Conservation (phyloP, 2,113 vertebrate genomes). For the Rhinogobius similis region DNA sequence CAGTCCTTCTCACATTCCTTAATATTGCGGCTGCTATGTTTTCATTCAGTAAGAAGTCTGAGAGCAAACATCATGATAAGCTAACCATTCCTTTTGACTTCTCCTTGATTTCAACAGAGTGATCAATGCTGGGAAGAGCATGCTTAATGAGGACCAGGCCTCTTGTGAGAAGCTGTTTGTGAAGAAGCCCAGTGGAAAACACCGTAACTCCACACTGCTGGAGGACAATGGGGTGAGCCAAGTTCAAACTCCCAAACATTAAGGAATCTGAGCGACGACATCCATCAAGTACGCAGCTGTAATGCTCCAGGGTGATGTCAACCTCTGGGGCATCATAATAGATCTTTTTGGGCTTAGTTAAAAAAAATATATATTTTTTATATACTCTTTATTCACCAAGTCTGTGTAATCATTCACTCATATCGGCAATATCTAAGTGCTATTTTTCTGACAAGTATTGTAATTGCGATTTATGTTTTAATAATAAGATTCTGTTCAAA, state of each 20-base stretch:
- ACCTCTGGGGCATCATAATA: neutral
- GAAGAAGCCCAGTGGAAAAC: slow-evolving; percentile 78
- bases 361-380: too few species aligned
- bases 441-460: too few species aligned
- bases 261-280: slow-evolving; percentile 8
- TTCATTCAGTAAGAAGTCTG: slow-evolving; percentile 21
- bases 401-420: too few species aligned
- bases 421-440: too few species aligned
- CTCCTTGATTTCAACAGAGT: slow-evolving; percentile 78
- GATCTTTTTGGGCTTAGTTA: too few species aligned
- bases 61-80: slow-evolving; percentile 30
- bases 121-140: slow-evolving; percentile 97
- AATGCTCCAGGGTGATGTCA: slow-evolving; percentile 8
- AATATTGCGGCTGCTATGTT: slow-evolving; percentile 21
- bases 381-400: neutral
- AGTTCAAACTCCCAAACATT: neutral
- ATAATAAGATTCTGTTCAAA: too few species aligned
- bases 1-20: slow-evolving; percentile 20
- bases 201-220: slow-evolving; percentile 66
- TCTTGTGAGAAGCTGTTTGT: slow-evolving; percentile 90
- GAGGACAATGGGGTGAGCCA: slow-evolving; percentile 76
- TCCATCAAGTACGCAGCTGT: neutral
- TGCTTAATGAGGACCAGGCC: slow-evolving; percentile 97
- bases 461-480: too few species aligned
- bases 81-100: slow-evolving; percentile 19